Evolutionary conservation across 2,888 invertebrate species (phyloP), one percentile per base, ranked within the genome.

Genomic region (Gryllus longicercus): DNA sequence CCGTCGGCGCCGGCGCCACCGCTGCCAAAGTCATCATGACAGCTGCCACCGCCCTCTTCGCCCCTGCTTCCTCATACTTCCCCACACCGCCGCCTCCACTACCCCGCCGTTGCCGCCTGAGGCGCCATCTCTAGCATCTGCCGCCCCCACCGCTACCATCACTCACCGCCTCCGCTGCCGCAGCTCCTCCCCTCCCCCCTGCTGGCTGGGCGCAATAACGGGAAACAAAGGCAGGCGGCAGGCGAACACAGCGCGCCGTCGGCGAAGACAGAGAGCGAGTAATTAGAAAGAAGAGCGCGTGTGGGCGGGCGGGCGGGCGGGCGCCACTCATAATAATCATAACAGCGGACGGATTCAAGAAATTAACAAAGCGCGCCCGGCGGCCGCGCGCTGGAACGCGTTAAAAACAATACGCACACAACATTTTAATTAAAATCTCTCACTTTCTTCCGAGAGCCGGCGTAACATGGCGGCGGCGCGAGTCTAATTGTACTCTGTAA

Each of bases 361-460:
- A 63, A 63, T 63, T 63, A 63, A 63, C 63, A 63, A 63, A 63
- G 63, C 63, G 63, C 63, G 63, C 16, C 16, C 14, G 14, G 63
- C 16, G 63, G 16, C 16, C 63, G 63, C 63, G 63, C 3, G 16
- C 63, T 18, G 63, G n/a, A 63, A 63, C 63, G 63, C 63, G 63
- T 63, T 14, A 63, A 63, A 63, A 63, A 63, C 63, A 63, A 63
- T 63, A 63, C 63, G 63, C 63, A 63, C 63, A 63, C 63, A 63
- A 14, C 63, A 63, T 63, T 63, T 63, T 63, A 63, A 63, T 63
- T 63, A 63, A 63, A 63, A 63, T 63, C 63, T 63, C 63, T 63
- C 63, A n/a, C 63, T 63, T 63, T 63, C 63, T 63, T 63, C 63
- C 63, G 63, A n/a, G n/a, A n/a, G 63, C 63, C n/a, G n/a, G 63